Evolutionary conservation across 1,140 invertebrate genomes (phyloP).

Genomic region (Dendroctonus ponderosae): DNA sequence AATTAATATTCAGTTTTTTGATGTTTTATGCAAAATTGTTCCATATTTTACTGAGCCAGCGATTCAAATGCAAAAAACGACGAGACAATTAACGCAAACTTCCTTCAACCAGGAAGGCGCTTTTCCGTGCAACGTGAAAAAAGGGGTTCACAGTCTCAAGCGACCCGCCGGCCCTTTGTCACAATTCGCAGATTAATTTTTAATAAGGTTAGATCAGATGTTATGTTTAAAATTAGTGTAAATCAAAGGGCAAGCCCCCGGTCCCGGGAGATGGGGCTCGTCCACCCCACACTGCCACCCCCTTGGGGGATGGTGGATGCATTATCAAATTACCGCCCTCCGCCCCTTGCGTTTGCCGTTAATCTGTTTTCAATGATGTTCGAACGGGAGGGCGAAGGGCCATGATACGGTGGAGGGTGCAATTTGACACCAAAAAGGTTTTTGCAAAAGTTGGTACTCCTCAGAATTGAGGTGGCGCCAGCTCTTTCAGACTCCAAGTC

Average conservation of each 20-base stretch:
- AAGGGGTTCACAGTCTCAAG: slow-evolving; percentile 27
- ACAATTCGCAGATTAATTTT: slow-evolving; percentile 50
- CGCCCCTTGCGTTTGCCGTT: slow-evolving; percentile 48
- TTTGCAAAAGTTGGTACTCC: too few species aligned
- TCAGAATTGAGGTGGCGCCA: too few species aligned
- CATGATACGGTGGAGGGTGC: too few species aligned
- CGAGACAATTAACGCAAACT: too few species aligned
- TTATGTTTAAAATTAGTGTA: slow-evolving; percentile 54
- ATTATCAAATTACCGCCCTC: slow-evolving; percentile 53
- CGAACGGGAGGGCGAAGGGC: background rate
- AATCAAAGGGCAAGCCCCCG: slow-evolving; percentile 49
- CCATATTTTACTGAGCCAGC: too few species aligned
- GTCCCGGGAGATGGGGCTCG: slow-evolving; percentile 36
- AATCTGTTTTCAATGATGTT: slow-evolving; percentile 52
- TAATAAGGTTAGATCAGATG: slow-evolving; percentile 52
- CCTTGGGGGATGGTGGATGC: slow-evolving; percentile 38
- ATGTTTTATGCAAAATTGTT: too few species aligned
- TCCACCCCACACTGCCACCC: slow-evolving; percentile 17
- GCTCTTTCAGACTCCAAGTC: too few species aligned
- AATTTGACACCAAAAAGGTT: too few species aligned
- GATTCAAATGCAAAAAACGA: too few species aligned
- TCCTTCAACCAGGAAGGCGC: too few species aligned
- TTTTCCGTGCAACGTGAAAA: background rate
- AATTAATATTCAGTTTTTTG: too few species aligned
- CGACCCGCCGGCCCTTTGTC: slow-evolving; percentile 22